Evolutionary conservation across 2,888 invertebrate species (phyloP).

Genomic region (Lithophane ornitopus): DNA sequence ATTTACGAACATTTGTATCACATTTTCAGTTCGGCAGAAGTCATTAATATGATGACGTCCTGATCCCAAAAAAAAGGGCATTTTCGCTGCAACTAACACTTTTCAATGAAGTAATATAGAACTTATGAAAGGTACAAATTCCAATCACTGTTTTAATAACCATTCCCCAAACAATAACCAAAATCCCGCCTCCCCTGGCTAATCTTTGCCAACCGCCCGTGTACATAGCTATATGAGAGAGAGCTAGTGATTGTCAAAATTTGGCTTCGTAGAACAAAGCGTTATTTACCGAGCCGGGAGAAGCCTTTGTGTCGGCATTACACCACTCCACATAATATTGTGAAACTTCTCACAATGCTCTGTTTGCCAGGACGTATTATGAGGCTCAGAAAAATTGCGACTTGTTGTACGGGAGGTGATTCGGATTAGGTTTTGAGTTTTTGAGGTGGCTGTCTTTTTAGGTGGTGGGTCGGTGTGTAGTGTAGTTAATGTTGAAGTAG

Average conservation of each 20-base stretch:
- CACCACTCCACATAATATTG: conserved; percentile 91
- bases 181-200: conserved; percentile 35
- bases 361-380: conserved; percentile 85
- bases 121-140: neutral
- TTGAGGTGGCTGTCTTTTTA: conserved; percentile 21
- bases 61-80: no score
- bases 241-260: conserved; percentile 91
- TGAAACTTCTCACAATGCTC: conserved; percentile 89
- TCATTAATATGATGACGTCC: no score
- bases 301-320: conserved; percentile 89
- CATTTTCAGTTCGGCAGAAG: no score
- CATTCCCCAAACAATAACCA: neutral
- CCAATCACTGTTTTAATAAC: conserved; percentile 4
- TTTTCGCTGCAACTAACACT: no score
- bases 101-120: neutral
- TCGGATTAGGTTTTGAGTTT: conserved; percentile 73
- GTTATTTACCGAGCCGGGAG: conserved; percentile 89
- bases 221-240: conserved; percentile 83
- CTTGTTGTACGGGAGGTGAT: conserved; percentile 75
- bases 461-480: neutral
- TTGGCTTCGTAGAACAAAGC: conserved; percentile 91
- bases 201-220: conserved; percentile 79
- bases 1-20: no score
- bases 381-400: conserved; percentile 79
- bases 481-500: neutral